Conservation (phyloP, 1,140 invertebrate genomes). For the Calycopis cecrops region DNA sequence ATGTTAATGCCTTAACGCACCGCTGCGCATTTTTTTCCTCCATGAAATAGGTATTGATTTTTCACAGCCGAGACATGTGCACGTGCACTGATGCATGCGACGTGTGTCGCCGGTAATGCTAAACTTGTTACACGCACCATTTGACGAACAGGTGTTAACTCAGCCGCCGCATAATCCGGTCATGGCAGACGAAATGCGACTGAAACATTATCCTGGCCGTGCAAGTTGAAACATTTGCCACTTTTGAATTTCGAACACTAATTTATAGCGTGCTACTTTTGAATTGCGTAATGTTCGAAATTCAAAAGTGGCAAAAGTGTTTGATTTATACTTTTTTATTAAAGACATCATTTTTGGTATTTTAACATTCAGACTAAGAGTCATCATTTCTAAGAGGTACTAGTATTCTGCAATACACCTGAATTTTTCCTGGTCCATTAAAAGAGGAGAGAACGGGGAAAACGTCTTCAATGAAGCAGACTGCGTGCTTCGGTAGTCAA, state of each 20-base stretch:
- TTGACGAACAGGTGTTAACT: neutral
- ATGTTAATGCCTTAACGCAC: neutral
- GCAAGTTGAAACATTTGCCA: neutral
- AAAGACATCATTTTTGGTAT: no score
- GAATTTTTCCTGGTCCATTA: no score
- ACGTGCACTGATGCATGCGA: neutral
- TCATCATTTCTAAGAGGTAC: no score
- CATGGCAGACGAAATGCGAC: neutral
- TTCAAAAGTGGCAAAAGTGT: no score
- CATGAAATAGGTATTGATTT: neutral
- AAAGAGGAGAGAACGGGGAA: no score
- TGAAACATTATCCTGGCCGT: neutral
- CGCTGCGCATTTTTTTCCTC: neutral
- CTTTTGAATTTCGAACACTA: neutral
- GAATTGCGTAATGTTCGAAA: neutral
- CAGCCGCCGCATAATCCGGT: neutral
- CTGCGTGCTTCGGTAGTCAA: no score
- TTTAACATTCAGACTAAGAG: no score
- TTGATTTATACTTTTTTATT: no score
- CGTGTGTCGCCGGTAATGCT: neutral
- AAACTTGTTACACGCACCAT: slow-evolving; percentile 9
- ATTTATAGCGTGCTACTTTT: neutral
- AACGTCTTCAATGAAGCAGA: no score
- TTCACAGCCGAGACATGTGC: neutral
- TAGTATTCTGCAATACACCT: no score